Evolutionary conservation across 2,888 invertebrate species (phyloP), one percentile per base, ranked within the genome.

Genomic region (Brenthis hecate): DNA sequence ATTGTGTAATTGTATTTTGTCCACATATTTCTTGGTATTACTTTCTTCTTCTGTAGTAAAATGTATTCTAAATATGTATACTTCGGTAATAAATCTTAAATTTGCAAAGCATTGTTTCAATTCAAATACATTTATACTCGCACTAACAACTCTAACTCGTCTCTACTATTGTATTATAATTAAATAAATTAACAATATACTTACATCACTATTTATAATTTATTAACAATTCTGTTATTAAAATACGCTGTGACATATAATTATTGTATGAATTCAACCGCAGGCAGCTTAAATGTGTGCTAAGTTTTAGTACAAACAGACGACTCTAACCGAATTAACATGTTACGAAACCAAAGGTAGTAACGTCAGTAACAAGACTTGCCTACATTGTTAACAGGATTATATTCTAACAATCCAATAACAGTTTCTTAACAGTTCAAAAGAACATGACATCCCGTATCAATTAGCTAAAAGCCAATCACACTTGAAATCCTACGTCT

Each of bases 361-460:
- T 47, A 62, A 53, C 43, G 11, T 14, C 66, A 48, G 67, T 56
- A 68, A 62, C 57, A 58, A 65, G 68, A 68, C 61, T 66, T 70
- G 68, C 69, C 64, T 69, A 71, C 48, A 68, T 64, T 56, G 54
- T 72, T 67, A 73, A 73, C 65, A 62, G 56, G 73, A 70, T 73
- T 73, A 73, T 66, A 19, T 56, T 43, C 54, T 61, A 48, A 57
- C 68, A 73, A 73, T 73, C 73, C 72, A 73, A 73, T 73, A 73
- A 72, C 50, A 69, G 65, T 64, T 68, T 66, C 65, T 70, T 60
- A 68, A 51, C 43, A 64, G 56, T 54, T 68, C 64, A 66, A 57
- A 68, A 66, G 68, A 58, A 72, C 66, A 68, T 63, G 64, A 61
- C 63, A 70, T 62, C 68, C 64, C 60, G 55, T 58, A 60, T 68